Conservation (phyloP, 2,888 invertebrate genomes). For the Holacanthella duospinosa region DNA sequence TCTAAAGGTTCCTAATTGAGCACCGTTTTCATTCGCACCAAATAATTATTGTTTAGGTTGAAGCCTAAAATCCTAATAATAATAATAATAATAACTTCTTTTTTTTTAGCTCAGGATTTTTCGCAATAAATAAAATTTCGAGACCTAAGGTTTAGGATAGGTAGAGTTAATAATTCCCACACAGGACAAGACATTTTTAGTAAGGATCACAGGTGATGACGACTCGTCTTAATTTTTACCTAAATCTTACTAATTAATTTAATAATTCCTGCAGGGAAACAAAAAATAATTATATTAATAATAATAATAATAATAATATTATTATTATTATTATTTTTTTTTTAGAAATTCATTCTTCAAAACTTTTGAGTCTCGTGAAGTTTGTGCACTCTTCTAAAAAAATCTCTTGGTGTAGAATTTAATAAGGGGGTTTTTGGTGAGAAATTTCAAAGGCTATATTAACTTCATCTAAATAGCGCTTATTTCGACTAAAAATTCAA, state of each 20-base stretch:
- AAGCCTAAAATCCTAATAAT: background rate
- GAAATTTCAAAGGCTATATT: too few relatives aligned
- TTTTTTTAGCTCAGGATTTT: background rate
- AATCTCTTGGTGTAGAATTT: background rate
- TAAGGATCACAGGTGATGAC: slow-evolving; percentile 31
- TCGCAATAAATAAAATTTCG: background rate
- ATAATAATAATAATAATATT: background rate
- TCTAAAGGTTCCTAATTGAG: background rate
- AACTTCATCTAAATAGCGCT: background rate
- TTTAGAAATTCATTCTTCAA: background rate
- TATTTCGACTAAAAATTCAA: background rate
- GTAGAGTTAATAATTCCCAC: background rate
- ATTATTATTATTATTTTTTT: background rate
- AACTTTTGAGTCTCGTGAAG: background rate
- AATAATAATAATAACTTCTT: background rate
- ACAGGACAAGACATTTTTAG: background rate
- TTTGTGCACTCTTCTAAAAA: background rate
- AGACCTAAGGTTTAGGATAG: background rate
- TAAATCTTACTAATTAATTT: background rate
- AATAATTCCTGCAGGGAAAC: background rate
- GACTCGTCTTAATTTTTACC: slow-evolving; percentile 10
- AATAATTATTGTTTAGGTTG: background rate
- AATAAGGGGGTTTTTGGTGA: background rate
- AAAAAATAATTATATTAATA: background rate
- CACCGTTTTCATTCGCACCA: slow-evolving; percentile 3